Percentiles rank a stretch among this genome's conserved stretches.
Conservation (phyloP, 2,113 vertebrate species). For the Myrmophylax atrothorax region DNA sequence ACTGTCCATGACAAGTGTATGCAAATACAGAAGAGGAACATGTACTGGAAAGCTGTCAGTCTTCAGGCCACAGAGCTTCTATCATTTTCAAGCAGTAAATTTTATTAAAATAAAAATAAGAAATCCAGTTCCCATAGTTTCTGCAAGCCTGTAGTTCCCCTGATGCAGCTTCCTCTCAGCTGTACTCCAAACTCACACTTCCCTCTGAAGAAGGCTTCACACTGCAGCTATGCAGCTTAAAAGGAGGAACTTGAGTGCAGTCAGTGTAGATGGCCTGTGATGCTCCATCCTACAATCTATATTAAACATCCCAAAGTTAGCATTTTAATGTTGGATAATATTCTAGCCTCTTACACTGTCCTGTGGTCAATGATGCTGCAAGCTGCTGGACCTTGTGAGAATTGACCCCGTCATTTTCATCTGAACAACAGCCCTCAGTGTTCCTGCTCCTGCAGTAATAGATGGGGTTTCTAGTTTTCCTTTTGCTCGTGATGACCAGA, state of each 20-base stretch:
- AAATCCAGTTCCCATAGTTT: not conserved
- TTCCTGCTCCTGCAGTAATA: not conserved
- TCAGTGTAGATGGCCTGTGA: not conserved
- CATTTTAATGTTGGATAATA: not conserved
- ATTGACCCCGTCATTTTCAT: not conserved
- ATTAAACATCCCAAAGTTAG: not conserved
- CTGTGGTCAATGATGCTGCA: not conserved
- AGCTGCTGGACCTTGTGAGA: not conserved
- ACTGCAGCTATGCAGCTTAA: not conserved
- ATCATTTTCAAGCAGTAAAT: not conserved
- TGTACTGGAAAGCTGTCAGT: not conserved
- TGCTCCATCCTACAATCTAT: not conserved
- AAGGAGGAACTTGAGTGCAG: not conserved
- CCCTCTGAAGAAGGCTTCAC: not conserved
- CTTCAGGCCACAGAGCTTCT: not conserved
- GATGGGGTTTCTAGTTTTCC: not conserved
- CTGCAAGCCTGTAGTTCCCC: not conserved
- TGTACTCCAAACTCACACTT: not conserved
- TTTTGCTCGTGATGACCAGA: not conserved
- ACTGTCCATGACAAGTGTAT: not conserved
- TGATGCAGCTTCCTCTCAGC: not conserved
- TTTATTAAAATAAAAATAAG: not conserved
- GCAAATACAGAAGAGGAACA: not conserved
- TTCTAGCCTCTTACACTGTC: not conserved
- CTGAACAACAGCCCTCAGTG: not conserved